Evolutionary conservation across 1,140 invertebrate genomes (phyloP), one percentile per base, ranked within the genome.

Genomic region (Hirudo medicinalis): DNA sequence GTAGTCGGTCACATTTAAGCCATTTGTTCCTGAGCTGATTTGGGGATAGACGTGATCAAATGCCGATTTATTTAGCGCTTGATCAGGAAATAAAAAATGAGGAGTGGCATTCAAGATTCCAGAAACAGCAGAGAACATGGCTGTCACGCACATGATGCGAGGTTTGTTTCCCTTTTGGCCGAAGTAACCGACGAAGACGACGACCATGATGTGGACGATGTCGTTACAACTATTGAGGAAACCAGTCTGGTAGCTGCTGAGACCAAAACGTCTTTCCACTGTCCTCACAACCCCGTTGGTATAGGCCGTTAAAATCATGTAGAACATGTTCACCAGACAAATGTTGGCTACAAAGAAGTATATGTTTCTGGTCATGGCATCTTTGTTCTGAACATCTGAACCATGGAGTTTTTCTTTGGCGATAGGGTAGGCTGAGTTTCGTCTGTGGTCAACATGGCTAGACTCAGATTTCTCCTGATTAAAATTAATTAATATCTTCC

Each of bases 181-280:
- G 70, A 76, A 72, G 70, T 78, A 76, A 27, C 77, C 76, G 63
- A 77, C 74, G 55, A 78, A 73, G 0, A 79, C 72, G 0, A 76
- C 78, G 49, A 76, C 75, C 8, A 74, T 25, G 9, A 80, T 74
- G 72, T 75, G 78, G 25, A 77, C 77, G 6, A 79, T 75, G 67
- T 80, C 79, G 72, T 80, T 79, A 68, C 76, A 77, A 68, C 76
- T 76, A 72, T 79, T 72, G 0, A 80, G 49, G 53, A 79, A 74
- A 11, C 78, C 78, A 29, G 73, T 76, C n/a, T 79, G 73, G 15
- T 76, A 67, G 55, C 78, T 79, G 55, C 74, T 75, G 40, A 80
- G 78, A 29, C 78, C 78, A 72, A 72, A 72, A 4, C 67, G 66
- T 49, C 68, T 43, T 55, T 72, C 72, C 40, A 72, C 20, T 11